These are phyloP conservation scores for Machimus rusticus DNA, from an alignment of 2,888 invertebrate genomes.

Conservation along the genomic window DNA sequence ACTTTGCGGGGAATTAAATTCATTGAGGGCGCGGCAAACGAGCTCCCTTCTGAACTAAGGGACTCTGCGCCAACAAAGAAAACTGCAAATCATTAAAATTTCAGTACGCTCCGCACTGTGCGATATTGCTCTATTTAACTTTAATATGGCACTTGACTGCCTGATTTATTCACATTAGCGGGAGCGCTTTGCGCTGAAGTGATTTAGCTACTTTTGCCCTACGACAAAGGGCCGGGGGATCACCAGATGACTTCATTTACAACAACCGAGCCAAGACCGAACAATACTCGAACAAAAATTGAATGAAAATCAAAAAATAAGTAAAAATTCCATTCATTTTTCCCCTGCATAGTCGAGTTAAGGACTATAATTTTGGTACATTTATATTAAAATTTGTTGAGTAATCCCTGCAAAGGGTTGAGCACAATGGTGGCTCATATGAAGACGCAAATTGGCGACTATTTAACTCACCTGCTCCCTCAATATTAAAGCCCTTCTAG, in stretches of 20 bases:
- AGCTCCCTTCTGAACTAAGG: neutral
- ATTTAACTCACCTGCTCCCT: neutral
- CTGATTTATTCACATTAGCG: slow-evolving; percentile 18
- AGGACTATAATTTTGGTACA: neutral
- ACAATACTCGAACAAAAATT: neutral
- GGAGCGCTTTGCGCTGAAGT: neutral
- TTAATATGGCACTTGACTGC: slow-evolving; percentile 17
- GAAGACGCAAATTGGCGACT: neutral
- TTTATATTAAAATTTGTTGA: neutral
- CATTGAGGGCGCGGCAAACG: slow-evolving; percentile 14
- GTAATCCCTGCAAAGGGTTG: neutral
- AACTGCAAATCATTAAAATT: slow-evolving; percentile 40
- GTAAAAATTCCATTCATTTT: neutral
- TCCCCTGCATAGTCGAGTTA: neutral
- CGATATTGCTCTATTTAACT: slow-evolving; percentile 23
- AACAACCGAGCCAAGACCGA: neutral
- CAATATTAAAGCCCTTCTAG: neutral
- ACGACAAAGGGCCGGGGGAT: neutral
- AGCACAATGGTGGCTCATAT: neutral
- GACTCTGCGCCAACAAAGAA: slow-evolving; percentile 11
- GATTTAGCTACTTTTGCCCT: neutral
- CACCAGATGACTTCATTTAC: neutral
- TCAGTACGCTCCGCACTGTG: slow-evolving; percentile 14
- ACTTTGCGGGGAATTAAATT: slow-evolving; percentile 30
- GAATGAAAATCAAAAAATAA: neutral